Conservation (phyloP, 2,888 invertebrate species). For the Julus scandinavius region DNA sequence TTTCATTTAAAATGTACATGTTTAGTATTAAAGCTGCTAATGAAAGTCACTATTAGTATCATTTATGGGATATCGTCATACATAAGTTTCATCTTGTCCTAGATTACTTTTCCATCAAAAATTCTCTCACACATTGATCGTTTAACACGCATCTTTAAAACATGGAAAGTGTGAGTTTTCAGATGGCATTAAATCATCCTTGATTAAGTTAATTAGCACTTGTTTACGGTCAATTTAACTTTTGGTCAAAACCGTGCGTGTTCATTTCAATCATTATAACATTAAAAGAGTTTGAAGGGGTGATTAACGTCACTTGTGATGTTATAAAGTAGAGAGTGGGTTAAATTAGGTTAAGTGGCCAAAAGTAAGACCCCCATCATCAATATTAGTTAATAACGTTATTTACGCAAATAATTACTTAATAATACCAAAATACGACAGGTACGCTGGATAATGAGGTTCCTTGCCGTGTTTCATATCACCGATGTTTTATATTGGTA, state of each 20-base stretch:
- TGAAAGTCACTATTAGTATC: not conserved
- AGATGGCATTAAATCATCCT: not conserved
- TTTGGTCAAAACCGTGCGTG: slow-evolving; percentile 1
- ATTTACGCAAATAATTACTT: not conserved
- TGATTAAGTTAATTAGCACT: slow-evolving; percentile 8
- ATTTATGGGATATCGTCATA: not conserved
- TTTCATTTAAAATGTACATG: not conserved
- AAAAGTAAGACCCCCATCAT: not conserved
- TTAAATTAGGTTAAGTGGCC: not conserved
- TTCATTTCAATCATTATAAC: not conserved
- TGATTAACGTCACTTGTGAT: not conserved
- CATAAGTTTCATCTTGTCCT: not conserved
- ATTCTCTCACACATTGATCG: not conserved
- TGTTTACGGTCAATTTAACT: slow-evolving; percentile 15
- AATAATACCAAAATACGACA: no score
- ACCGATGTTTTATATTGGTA: no score
- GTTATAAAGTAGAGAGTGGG: not conserved
- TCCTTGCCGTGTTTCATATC: no score
- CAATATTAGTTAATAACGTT: not conserved
- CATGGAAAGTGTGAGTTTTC: not conserved
- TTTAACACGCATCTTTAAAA: not conserved
- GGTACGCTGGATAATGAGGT: no score
- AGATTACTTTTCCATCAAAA: not conserved
- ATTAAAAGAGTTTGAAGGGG: not conserved
- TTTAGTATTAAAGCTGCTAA: not conserved